Evolutionary conservation across 2,888 invertebrate species (phyloP).

Genomic region (Eupithecia abbreviata): DNA sequence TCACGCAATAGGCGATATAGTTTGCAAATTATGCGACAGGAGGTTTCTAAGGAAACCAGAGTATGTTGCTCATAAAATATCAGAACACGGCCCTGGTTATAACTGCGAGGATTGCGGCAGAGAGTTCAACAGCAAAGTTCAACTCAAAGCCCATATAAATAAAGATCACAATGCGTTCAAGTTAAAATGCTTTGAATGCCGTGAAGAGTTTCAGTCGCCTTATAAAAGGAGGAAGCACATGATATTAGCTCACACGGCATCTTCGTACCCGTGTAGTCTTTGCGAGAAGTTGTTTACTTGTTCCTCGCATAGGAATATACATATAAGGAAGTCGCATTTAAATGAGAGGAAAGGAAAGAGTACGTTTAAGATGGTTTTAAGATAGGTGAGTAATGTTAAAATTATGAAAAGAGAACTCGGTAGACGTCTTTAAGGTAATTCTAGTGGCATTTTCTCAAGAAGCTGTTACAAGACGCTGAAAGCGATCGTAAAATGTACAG

Average conservation of each 20-base stretch:
- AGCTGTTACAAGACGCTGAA: too few relatives aligned
- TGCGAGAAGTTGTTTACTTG: constrained; percentile 57
- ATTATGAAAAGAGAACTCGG: background rate
- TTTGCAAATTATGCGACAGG: constrained; percentile 38
- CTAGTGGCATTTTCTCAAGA: too few relatives aligned
- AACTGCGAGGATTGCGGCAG: constrained; percentile 54
- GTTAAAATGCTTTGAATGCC: constrained; percentile 53
- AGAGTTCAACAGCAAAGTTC: constrained; percentile 44
- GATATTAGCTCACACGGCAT: constrained; percentile 49
- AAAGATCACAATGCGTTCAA: constrained; percentile 53
- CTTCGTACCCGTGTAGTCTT: constrained; percentile 52
- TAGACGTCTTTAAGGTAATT: too few relatives aligned
- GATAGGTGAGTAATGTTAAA: constrained; percentile 71
- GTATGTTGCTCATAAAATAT: constrained; percentile 19
- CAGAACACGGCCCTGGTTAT: constrained; percentile 37
- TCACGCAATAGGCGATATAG: constrained; percentile 32
- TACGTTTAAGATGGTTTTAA: constrained; percentile 56
- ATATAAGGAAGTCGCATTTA: constrained; percentile 58
- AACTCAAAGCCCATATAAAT: constrained; percentile 47
- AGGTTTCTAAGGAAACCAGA: constrained; percentile 14
- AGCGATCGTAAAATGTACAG: too few relatives aligned
- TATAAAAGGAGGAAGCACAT: constrained; percentile 55
- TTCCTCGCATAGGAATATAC: constrained; percentile 57
- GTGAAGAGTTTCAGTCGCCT: constrained; percentile 52
- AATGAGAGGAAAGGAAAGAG: constrained; percentile 61